Percentiles rank a stretch among this genome's conserved stretches.
Conservation (phyloP, 1,140 invertebrate species). For the Zaprionus ghesquierei region DNA sequence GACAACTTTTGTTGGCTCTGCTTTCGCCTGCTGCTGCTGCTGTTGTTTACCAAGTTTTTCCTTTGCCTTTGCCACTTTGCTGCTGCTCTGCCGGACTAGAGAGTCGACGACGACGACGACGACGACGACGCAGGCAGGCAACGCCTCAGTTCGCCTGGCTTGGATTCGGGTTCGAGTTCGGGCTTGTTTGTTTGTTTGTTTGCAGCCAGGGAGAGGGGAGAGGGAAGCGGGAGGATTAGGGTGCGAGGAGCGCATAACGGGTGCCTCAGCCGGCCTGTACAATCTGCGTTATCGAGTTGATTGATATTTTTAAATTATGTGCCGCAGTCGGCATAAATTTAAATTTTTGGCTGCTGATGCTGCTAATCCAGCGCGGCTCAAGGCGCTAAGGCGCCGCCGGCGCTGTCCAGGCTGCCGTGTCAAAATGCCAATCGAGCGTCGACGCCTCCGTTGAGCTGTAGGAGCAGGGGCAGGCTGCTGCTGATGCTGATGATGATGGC, state of each 20-base stretch:
- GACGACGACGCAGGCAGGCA: neutral
- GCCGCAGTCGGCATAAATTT: conserved; percentile 79
- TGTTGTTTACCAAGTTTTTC: conserved; percentile 75
- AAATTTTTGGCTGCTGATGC: conserved; percentile 68
- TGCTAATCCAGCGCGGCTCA: conserved; percentile 69
- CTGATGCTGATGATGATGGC: neutral
- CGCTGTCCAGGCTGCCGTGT: conserved; percentile 48
- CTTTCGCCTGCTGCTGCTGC: conserved; percentile 9
- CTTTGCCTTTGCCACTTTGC: conserved; percentile 56
- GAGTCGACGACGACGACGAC: neutral
- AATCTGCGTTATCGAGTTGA: conserved; percentile 78
- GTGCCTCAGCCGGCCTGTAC: conserved; percentile 10
- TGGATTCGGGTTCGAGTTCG: conserved; percentile 19
- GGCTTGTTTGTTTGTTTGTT: conserved; percentile 61
- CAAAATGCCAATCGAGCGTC: conserved; percentile 75
- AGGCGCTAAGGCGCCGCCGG: conserved; percentile 42
- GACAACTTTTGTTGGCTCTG: conserved; percentile 51
- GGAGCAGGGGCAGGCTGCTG: neutral
- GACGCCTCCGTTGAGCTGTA: neutral
- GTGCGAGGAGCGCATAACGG: neutral
- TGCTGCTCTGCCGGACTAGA: conserved; percentile 29
- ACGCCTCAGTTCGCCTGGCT: conserved; percentile 24
- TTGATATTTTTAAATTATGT: conserved; percentile 81
- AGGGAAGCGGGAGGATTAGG: neutral
- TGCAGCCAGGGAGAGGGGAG: neutral